Percentiles rank a stretch among this genome's conserved stretches.
Evolutionary conservation across 1,140 invertebrate genomes (phyloP).

Genomic region (Sarcophaga peregrina): DNA sequence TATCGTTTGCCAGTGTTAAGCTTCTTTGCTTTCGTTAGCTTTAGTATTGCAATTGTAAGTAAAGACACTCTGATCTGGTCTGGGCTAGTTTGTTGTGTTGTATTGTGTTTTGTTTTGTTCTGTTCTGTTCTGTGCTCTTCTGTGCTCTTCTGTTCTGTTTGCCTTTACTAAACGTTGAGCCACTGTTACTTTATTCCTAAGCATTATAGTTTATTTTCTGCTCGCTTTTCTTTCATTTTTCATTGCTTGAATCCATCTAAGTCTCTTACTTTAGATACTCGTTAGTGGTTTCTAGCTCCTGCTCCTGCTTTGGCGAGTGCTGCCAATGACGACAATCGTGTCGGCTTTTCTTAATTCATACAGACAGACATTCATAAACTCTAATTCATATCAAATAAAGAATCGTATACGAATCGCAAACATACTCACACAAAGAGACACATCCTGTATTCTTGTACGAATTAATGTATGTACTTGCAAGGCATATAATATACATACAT

Average conservation of each 20-base stretch:
- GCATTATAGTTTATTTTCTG: neutral
- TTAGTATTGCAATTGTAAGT: constrained; percentile 2
- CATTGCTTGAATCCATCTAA: neutral
- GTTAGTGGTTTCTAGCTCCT: neutral
- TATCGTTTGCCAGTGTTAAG: neutral
- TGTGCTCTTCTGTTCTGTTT: too few relatives aligned
- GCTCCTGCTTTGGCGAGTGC: neutral
- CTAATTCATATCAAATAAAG: neutral
- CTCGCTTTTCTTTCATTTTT: neutral
- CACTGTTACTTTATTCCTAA: neutral
- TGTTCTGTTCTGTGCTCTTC: too few relatives aligned
- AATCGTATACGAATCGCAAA: too few relatives aligned
- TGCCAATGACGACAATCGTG: neutral
- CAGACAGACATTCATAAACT: constrained; percentile 7
- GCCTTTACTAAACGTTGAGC: neutral
- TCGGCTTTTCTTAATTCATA: constrained; percentile 15
- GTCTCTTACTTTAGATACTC: neutral
- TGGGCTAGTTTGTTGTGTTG: too few relatives aligned
- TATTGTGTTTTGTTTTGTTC: too few relatives aligned
- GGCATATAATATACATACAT: too few relatives aligned
- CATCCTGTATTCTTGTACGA: too few relatives aligned
- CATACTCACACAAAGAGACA: neutral
- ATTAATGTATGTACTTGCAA: too few relatives aligned
- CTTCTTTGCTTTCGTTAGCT: neutral
- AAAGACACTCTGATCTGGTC: neutral